A percentile compares a stretch with the other conserved stretches of the same genome.
phyloP scores from a whole-genome alignment of 2,113 vertebrate species.

The Callipepla californica region DNA sequence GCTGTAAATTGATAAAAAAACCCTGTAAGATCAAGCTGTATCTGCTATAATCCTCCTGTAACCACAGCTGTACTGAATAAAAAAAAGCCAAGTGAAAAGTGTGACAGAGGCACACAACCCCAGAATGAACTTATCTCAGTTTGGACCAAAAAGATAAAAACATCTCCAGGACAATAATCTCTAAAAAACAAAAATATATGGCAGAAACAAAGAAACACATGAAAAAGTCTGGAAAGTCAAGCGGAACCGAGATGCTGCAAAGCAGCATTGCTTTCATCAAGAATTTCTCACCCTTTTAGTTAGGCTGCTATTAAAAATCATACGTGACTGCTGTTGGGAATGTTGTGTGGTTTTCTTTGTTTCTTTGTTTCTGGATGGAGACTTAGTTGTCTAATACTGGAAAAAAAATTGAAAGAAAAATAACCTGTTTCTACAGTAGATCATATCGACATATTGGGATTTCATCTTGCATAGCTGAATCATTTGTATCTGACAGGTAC shows the following conservation, averaged over 20 bases:
- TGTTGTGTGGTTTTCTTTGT: conserved; percentile 52
- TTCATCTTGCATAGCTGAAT: conserved; percentile 56
- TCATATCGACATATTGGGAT: conserved; percentile 52
- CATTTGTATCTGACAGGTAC: conserved; percentile 64
- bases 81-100: neutral
- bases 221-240: neutral
- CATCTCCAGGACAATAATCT: fast-evolving
- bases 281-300: neutral
- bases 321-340: neutral
- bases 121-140: neutral
- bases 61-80: neutral
- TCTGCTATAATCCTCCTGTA: conserved; percentile 5
- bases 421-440: conserved; percentile 32
- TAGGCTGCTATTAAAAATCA: neutral
- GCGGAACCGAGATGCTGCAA: neutral
- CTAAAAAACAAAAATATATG: neutral
- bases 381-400: conserved; percentile 38
- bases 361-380: conserved; percentile 43
- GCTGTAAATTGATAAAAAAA: conserved; percentile 56
- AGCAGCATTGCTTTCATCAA: neutral
- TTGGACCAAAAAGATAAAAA: neutral
- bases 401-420: conserved; percentile 49
- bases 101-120: neutral
- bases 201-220: neutral
- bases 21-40: neutral